Evolutionary conservation across 2,888 invertebrate species (phyloP), one percentile per base, ranked within the genome.

Genomic region (Drosophila atripex): DNA sequence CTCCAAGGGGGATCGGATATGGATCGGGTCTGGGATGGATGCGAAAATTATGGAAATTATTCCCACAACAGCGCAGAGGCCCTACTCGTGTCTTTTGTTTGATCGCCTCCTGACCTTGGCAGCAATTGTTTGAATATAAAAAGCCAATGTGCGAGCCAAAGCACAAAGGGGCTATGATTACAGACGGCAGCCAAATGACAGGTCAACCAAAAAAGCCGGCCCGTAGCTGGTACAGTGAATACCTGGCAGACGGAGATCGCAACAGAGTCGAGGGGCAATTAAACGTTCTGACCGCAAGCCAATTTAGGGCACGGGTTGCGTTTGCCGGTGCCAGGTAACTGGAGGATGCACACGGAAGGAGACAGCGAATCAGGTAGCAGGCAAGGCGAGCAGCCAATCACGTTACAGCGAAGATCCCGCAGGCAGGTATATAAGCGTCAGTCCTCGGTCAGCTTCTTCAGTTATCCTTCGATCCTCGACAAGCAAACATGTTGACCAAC

Each of bases 221-320:
- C 47, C 51, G 21, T 30, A 60, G 47, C 41, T n/a, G 45, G 25
- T 51, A 14, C 50, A 49, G 49, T 39, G 18, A 18, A 38, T 38
- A 69, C 18, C 55, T 32, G 50, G 9, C 28, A 30, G 41, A 39
- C 54, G 50, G 38, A 47, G 45, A 46, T 54, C 43, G 18, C 55
- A 53, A 50, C 55, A 68, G 58, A 46, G 76, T 28, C 28, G 28
- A 28, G 28, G 28, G 28, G 71, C 72, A 89, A 88, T 90, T 90
- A 89, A 90, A 82, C 89, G 86, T 88, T 86, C 89, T 86, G 87
- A 90, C 90, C 90, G 86, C 90, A 90, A 89, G 90, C 82, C 88
- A 89, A 88, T 86, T 88, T 83, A 61, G 78, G 74, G 88, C 82
- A 83, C 80, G 78, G 65, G 73, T 50, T 60, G 30, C 23, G 38